Evolutionary conservation across 2,113 vertebrate species (phyloP).

Genomic region (Haemorhous mexicanus): DNA sequence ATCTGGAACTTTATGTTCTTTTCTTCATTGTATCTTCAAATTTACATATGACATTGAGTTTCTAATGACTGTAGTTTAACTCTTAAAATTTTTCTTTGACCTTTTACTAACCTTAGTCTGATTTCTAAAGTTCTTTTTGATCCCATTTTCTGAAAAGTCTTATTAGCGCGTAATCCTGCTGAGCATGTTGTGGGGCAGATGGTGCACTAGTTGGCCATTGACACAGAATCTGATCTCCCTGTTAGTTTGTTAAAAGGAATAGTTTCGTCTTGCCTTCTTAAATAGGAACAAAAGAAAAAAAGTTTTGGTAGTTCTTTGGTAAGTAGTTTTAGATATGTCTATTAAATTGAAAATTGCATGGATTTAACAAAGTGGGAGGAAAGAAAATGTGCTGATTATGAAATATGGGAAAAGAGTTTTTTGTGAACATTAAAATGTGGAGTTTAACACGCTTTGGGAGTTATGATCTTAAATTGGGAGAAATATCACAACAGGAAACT

Average conservation of each 20-base stretch:
- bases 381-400: neutral
- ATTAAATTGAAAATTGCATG: neutral
- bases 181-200: slow-evolving; percentile 47
- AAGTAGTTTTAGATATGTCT: neutral
- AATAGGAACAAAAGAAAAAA: neutral
- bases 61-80: neutral
- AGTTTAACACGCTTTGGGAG: neutral
- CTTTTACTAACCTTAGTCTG: slow-evolving; percentile 43
- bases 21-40: neutral
- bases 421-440: neutral
- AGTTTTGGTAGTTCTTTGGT: neutral
- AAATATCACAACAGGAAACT: neutral
- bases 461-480: neutral
- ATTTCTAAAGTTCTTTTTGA: slow-evolving; percentile 59
- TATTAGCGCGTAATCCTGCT: slow-evolving; percentile 52
- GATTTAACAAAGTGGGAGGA: neutral
- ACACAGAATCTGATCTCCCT: slow-evolving; percentile 34
- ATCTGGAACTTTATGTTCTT: neutral
- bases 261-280: neutral
- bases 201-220: slow-evolving; percentile 29
- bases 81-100: slow-evolving; percentile 31
- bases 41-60: neutral
- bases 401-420: neutral
- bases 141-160: slow-evolving; percentile 62
- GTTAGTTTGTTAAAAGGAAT: slow-evolving; percentile 30